phyloP scores from a whole-genome alignment of 2,888 invertebrate species.

The Scrobipalpa atriplicella region DNA sequence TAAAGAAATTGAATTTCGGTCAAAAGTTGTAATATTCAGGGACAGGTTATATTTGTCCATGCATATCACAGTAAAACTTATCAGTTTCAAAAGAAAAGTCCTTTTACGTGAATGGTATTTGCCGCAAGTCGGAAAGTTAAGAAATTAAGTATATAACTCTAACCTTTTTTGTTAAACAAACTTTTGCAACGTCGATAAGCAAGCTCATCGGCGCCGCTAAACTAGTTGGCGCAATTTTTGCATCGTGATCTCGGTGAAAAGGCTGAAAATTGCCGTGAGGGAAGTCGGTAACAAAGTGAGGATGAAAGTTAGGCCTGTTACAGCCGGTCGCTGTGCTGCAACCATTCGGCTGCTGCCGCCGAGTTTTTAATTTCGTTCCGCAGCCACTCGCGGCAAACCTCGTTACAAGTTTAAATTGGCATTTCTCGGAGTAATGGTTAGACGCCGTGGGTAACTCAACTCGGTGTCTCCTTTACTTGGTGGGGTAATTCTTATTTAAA shows the following conservation, averaged over 20 bases:
- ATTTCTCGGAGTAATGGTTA: slow-evolving; percentile 79
- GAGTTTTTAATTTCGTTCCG: slow-evolving; percentile 80
- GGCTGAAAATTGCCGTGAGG: slow-evolving; percentile 60
- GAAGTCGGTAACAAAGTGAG: slow-evolving; percentile 70
- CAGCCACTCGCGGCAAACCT: slow-evolving; percentile 78
- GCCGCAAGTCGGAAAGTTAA: background rate
- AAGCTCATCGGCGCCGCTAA: slow-evolving; percentile 22
- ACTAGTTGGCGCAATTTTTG: slow-evolving; percentile 44
- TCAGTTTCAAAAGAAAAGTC: no score
- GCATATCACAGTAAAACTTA: no score
- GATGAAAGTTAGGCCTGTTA: slow-evolving; percentile 75
- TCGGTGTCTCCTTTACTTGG: slow-evolving; percentile 67
- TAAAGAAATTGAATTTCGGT: no score
- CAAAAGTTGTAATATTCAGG: no score
- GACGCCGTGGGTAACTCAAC: slow-evolving; percentile 67
- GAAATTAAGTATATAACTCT: background rate
- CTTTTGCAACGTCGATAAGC: slow-evolving; percentile 8
- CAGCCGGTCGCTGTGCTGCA: slow-evolving; percentile 55
- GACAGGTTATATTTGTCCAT: no score
- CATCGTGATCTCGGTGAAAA: slow-evolving; percentile 54
- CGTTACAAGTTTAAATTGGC: slow-evolving; percentile 82
- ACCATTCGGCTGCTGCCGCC: slow-evolving; percentile 61
- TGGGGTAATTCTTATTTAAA: slow-evolving; percentile 75
- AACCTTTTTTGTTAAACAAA: no score
- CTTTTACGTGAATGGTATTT: no score